Conservation (phyloP, 2,797 vertebrate genomes). For the Champsocephalus esox region DNA sequence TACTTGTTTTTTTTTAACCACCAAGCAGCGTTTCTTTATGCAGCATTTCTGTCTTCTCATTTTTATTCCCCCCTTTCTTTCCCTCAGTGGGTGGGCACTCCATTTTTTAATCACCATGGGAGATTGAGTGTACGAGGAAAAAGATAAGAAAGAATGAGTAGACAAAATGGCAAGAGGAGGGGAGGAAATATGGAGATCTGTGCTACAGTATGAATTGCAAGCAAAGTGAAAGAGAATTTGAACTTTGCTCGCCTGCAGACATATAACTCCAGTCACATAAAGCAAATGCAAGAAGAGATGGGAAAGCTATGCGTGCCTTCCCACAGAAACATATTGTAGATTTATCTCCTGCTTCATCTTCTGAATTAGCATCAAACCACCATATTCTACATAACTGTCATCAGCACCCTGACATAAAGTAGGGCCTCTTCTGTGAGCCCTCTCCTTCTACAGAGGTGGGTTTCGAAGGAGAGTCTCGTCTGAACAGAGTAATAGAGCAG, state of each 20-base stretch:
- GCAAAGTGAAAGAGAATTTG: slow-evolving; percentile 16
- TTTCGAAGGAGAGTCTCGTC: slow-evolving; percentile 22
- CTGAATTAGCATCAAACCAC: slow-evolving; percentile 13
- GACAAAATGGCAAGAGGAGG: neutral
- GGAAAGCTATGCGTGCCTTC: slow-evolving; percentile 18
- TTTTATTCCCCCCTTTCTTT: neutral
- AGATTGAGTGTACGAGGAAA: slow-evolving; percentile 46
- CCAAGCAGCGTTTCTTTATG: slow-evolving; percentile 14
- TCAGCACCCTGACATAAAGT: neutral
- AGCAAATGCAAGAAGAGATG: slow-evolving; percentile 14
- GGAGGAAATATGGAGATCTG: slow-evolving; percentile 22
- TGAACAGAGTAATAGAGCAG: slow-evolving; percentile 39
- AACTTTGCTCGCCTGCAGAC: slow-evolving; percentile 40
- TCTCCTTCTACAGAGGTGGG: slow-evolving; percentile 31
- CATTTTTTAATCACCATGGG: slow-evolving; percentile 72
- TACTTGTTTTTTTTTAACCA: slow-evolving; percentile 21
- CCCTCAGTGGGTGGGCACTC: slow-evolving; percentile 60
- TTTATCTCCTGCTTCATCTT: slow-evolving; percentile 12
- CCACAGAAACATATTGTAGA: neutral
- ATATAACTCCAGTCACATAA: slow-evolving; percentile 31
- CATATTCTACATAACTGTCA: slow-evolving; percentile 1
- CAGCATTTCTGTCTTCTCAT: slow-evolving; percentile 25
- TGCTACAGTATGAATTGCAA: slow-evolving; percentile 21
- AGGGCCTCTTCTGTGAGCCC: slow-evolving; percentile 5
- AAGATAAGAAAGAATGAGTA: neutral